Evolutionary conservation across 1,140 invertebrate species (phyloP).

Genomic region (Trichomalopsis sarcophagae): DNA sequence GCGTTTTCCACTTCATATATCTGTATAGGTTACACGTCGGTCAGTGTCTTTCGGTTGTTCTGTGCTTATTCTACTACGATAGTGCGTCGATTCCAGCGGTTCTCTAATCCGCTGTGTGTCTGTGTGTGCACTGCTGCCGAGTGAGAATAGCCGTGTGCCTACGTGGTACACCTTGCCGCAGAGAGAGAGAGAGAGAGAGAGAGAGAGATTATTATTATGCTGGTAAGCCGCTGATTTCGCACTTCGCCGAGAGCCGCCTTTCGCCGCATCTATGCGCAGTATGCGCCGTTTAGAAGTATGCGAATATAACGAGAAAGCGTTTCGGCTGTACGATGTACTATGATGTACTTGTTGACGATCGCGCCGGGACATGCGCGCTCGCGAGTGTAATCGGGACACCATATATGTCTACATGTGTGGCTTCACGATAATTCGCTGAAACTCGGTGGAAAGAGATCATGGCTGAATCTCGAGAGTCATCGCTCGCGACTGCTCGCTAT

Average conservation of each 20-base stretch:
- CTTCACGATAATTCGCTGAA: conserved; percentile 17
- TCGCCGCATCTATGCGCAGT: too few species aligned
- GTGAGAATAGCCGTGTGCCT: neutral
- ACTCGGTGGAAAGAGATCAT: conserved; percentile 23
- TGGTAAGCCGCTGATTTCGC: conserved; percentile 21
- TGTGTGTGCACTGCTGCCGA: neutral
- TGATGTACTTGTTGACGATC: neutral
- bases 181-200: neutral
- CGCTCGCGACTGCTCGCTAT: neutral
- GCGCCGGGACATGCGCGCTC: neutral
- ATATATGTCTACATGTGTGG: neutral
- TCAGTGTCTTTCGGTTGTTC: conserved; percentile 11
- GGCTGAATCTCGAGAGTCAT: conserved; percentile 28
- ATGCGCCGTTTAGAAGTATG: too few species aligned
- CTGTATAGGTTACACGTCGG: neutral
- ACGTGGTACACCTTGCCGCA: conserved; percentile 41
- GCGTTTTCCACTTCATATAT: neutral
- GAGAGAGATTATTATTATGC: neutral
- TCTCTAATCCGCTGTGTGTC: neutral
- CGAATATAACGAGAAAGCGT: neutral
- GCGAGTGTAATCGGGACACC: neutral
- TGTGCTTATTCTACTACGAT: neutral
- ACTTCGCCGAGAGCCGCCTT: too few species aligned
- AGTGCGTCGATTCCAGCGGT: too few species aligned
- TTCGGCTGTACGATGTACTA: neutral